phyloP scores from a whole-genome alignment of 2,797 vertebrate species.

The Thalassophryne amazonica region DNA sequence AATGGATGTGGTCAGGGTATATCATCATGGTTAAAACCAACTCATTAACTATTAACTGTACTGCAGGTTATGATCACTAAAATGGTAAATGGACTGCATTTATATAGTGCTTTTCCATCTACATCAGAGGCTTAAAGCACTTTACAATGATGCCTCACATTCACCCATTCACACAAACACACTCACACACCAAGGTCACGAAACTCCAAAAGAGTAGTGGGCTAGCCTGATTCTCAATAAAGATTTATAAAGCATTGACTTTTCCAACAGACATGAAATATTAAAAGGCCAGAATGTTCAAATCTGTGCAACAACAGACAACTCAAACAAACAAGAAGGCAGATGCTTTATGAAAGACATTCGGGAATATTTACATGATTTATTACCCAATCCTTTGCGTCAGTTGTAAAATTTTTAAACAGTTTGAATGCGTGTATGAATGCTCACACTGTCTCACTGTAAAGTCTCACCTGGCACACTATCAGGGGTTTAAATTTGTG shows the following conservation, averaged over 20 bases:
- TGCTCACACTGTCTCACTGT: constrained; percentile 3
- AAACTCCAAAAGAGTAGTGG: neutral
- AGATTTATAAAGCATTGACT: neutral
- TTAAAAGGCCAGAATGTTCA: neutral
- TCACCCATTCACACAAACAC: too few relatives aligned
- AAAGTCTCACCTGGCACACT: constrained; percentile 23
- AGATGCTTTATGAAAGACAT: neutral
- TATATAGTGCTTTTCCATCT: too few relatives aligned
- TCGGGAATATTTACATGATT: neutral
- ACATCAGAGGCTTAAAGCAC: too few relatives aligned
- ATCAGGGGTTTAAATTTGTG: constrained; percentile 37
- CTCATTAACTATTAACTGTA: too few relatives aligned
- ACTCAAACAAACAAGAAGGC: neutral
- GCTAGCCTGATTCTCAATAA: neutral
- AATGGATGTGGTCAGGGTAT: too few relatives aligned
- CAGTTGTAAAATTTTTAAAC: neutral
- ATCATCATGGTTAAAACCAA: too few relatives aligned
- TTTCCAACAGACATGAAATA: neutral
- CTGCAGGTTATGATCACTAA: too few relatives aligned
- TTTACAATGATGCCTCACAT: too few relatives aligned
- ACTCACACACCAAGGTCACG: too few relatives aligned
- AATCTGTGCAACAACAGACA: neutral
- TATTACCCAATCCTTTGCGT: neutral
- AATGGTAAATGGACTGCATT: too few relatives aligned
- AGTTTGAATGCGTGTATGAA: constrained; percentile 9